These are phyloP conservation scores for Anastrepha ludens DNA, from an alignment of 1,140 invertebrate genomes.

Conservation along the genomic window DNA sequence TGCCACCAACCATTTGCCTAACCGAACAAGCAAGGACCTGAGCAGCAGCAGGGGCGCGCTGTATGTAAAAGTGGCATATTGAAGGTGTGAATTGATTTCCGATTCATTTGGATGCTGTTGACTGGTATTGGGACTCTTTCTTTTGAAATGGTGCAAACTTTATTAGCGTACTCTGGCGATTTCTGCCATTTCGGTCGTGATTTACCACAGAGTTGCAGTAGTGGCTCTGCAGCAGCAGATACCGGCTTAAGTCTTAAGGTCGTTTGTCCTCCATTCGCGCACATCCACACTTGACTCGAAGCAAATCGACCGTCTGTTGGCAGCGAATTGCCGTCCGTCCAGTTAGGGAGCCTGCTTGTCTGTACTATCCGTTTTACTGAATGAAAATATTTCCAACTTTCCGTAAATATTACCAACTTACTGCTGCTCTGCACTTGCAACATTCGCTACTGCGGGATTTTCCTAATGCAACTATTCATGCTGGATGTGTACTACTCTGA, in stretches of 20 bases:
- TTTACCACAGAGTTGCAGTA: neutral
- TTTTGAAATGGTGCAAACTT: slow-evolving; percentile 24
- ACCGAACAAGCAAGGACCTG: neutral
- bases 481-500: neutral
- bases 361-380: slow-evolving; percentile 34
- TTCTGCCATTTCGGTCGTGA: slow-evolving; percentile 28
- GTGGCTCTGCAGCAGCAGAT: neutral
- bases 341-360: neutral
- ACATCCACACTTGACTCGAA: neutral
- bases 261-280: neutral
- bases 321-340: neutral
- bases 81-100: slow-evolving; percentile 38
- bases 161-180: slow-evolving; percentile 36
- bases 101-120: slow-evolving; percentile 36
- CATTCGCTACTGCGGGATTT: neutral
- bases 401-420: neutral
- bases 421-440: slow-evolving; percentile 6
- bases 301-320: neutral
- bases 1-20: neutral
- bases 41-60: neutral
- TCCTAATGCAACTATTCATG: slow-evolving; percentile 12
- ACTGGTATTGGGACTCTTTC: slow-evolving; percentile 8
- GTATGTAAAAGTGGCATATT: neutral
- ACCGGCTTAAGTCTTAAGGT: neutral
- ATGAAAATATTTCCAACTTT: slow-evolving; percentile 1